Percentiles rank a stretch among this genome's conserved stretches.
Conservation (phyloP, 1,140 invertebrate genomes). For the Procambarus virginalis region DNA sequence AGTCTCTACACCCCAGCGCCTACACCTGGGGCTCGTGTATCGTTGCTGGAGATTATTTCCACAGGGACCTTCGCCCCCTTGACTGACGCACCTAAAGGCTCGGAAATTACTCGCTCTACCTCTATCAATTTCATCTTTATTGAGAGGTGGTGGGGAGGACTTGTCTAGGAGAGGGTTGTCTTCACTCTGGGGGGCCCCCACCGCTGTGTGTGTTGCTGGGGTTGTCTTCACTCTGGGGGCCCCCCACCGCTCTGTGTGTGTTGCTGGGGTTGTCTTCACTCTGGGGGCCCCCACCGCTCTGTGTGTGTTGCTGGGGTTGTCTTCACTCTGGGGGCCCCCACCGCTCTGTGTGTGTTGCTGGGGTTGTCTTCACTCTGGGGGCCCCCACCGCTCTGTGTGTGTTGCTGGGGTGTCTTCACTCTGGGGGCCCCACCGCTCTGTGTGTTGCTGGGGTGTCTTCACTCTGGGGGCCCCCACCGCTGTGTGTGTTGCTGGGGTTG, state of each 20-base stretch:
- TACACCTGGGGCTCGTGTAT: conserved; percentile 39
- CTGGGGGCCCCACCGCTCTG: too few relatives aligned
- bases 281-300: too few relatives aligned
- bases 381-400: too few relatives aligned
- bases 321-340: too few relatives aligned
- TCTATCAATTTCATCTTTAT: conserved; percentile 55
- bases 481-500: too few relatives aligned
- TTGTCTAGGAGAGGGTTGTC: too few relatives aligned
- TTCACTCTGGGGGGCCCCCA: too few relatives aligned
- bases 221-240: not conserved
- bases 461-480: too few relatives aligned
- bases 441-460: too few relatives aligned
- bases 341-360: not conserved
- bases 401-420: too few relatives aligned
- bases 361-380: not conserved
- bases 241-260: not conserved
- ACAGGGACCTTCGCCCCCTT: conserved; percentile 41
- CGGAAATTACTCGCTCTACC: conserved; percentile 33
- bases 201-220: too few relatives aligned
- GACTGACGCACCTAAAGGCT: conserved; percentile 50
- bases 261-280: not conserved
- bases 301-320: too few relatives aligned
- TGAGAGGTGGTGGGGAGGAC: not conserved
- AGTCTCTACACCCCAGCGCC: not conserved
- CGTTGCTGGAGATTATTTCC: conserved; percentile 48